Conservation (phyloP, 2,888 invertebrate species). For the Orchestes rusci region DNA sequence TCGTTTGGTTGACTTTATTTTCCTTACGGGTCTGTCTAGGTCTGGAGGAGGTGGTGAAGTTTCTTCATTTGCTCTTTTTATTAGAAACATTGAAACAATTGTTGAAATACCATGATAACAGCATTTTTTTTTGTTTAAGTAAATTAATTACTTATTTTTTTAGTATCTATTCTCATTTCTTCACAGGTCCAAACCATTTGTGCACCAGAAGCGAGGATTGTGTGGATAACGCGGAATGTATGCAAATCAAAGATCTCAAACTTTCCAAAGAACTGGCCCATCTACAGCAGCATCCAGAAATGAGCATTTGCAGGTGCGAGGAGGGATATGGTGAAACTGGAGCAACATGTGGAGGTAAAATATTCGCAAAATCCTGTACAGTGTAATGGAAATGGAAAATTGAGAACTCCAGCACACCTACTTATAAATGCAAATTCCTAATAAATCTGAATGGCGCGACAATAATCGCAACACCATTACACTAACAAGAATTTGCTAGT, state of each 20-base stretch:
- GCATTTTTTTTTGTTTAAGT: no score
- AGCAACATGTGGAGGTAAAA: constrained; percentile 30
- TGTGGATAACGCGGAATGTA: constrained; percentile 38
- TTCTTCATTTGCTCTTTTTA: no score
- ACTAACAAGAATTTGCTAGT: no score
- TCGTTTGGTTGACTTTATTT: no score
- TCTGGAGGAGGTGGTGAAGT: no score
- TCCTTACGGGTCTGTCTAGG: no score
- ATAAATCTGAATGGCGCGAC: background rate
- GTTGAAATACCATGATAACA: no score
- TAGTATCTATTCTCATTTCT: no score
- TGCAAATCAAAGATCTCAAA: constrained; percentile 29
- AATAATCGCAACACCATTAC: no score
- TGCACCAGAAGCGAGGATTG: constrained; percentile 38
- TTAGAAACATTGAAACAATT: no score
- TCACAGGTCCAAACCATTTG: constrained; percentile 39
- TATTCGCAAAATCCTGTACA: background rate
- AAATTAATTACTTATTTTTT: no score
- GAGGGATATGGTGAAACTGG: constrained; percentile 31
- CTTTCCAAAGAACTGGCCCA: constrained; percentile 19
- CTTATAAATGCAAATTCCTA: background rate
- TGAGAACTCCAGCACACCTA: background rate
- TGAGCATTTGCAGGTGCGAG: constrained; percentile 32
- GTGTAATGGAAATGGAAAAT: background rate
- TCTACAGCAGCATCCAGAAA: constrained; percentile 14